These are phyloP conservation scores for Ameiurus melas DNA, from an alignment of 2,113 vertebrate genomes.

Conservation along the genomic window DNA sequence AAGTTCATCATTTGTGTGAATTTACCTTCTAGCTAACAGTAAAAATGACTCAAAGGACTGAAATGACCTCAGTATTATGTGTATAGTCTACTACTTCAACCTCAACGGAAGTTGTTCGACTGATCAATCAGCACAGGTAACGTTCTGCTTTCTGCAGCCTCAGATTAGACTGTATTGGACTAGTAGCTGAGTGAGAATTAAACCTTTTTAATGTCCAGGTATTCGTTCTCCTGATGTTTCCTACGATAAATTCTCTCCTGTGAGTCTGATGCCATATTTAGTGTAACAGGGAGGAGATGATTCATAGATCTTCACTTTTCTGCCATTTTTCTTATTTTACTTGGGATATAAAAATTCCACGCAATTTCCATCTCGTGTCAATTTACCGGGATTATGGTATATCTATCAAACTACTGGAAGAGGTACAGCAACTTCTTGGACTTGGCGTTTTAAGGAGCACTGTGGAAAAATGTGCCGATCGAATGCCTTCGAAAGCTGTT, in stretches of 20 bases:
- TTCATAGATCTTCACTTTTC: constrained; percentile 51
- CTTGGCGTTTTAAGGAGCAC: constrained; percentile 14
- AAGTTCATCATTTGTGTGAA: background rate
- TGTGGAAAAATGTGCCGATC: constrained; percentile 43
- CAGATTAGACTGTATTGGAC: background rate
- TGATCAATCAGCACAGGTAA: background rate
- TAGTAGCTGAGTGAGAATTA: constrained; percentile 33
- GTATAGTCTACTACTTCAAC: background rate
- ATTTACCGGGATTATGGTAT: constrained; percentile 56
- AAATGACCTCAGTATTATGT: background rate
- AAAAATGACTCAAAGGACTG: background rate
- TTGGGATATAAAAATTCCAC: constrained; percentile 50
- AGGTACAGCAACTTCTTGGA: constrained; percentile 16
- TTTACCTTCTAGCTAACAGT: background rate
- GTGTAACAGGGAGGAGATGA: constrained; percentile 45
- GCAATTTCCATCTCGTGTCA: constrained; percentile 53
- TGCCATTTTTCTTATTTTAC: constrained; percentile 56
- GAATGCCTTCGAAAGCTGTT: constrained; percentile 32
- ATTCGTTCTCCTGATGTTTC: constrained; percentile 56
- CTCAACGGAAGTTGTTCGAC: background rate
- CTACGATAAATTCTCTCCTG: constrained; percentile 47
- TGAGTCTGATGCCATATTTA: constrained; percentile 45
- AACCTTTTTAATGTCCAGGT: constrained; percentile 39
- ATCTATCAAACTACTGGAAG: constrained; percentile 53
- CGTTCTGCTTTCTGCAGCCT: background rate